Conservation (phyloP, 2,888 invertebrate species). For the Taphrorychus bicolor region DNA sequence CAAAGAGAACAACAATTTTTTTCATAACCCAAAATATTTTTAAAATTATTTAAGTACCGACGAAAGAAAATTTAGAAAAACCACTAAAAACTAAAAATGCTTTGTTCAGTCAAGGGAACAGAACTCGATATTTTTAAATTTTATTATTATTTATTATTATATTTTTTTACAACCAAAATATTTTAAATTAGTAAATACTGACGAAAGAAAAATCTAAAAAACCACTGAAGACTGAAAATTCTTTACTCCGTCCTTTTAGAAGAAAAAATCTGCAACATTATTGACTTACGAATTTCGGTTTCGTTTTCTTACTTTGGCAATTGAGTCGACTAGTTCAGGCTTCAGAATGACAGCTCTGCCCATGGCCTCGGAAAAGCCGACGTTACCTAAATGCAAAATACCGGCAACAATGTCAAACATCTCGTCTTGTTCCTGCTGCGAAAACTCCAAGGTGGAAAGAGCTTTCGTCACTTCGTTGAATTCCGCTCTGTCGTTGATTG, state of each 20-base stretch:
- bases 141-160: background rate
- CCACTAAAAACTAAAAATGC: too few relatives aligned
- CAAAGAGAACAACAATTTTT: constrained; percentile 7
- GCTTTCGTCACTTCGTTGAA: constrained; percentile 76
- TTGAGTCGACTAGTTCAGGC: constrained; percentile 69
- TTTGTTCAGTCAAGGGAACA: too few relatives aligned
- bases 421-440: constrained; percentile 72
- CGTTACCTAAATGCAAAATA: constrained; percentile 85
- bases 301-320: constrained; percentile 71
- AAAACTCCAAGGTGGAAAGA: constrained; percentile 80
- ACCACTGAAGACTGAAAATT: background rate
- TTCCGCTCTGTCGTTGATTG: constrained; percentile 69
- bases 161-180: background rate
- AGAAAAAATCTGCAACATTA: background rate
- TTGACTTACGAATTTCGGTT: too few relatives aligned
- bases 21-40: background rate
- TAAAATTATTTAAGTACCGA: background rate
- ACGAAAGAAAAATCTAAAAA: too few relatives aligned
- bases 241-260: background rate
- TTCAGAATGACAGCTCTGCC: constrained; percentile 73
- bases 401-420: constrained; percentile 85
- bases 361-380: constrained; percentile 79
- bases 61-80: too few relatives aligned
- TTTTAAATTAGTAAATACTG: too few relatives aligned
- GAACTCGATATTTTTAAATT: too few relatives aligned